Conservation (phyloP, 1,140 invertebrate species). For the Lordiphosa stackelbergi region DNA sequence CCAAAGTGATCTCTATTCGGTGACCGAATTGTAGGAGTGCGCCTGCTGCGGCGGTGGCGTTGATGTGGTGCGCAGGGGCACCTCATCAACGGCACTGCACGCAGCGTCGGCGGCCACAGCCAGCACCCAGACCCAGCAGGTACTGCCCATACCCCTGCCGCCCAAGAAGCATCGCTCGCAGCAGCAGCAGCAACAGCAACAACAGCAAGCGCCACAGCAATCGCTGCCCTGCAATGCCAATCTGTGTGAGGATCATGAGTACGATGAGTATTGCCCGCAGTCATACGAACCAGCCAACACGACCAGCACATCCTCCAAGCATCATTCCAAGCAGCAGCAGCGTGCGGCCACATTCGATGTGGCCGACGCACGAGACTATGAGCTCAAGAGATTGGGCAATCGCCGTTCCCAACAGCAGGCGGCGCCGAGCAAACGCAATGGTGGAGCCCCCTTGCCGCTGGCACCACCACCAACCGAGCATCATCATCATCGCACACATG, state of each 20-base stretch:
- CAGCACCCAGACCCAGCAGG: slow-evolving; percentile 47
- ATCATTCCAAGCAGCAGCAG: slow-evolving; percentile 21
- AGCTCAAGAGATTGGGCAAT: slow-evolving; percentile 68
- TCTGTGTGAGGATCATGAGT: slow-evolving; percentile 70
- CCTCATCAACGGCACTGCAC: slow-evolving; percentile 59
- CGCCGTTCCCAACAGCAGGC: slow-evolving; percentile 67
- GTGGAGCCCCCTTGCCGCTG: slow-evolving; percentile 15
- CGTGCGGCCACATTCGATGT: slow-evolving; percentile 70
- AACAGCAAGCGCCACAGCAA: slow-evolving; percentile 22
- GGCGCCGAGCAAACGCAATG: slow-evolving; percentile 54
- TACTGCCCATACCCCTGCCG: slow-evolving; percentile 57
- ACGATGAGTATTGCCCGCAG: slow-evolving; percentile 71
- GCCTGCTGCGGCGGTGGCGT: slow-evolving; percentile 77
- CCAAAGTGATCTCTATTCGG: slow-evolving; percentile 68
- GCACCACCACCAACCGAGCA: slow-evolving; percentile 16
- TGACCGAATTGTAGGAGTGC: slow-evolving; percentile 77
- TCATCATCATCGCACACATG: slow-evolving; percentile 62
- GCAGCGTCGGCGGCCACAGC: slow-evolving; percentile 53
- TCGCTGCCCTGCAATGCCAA: slow-evolving; percentile 56
- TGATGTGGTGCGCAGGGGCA: slow-evolving; percentile 73
- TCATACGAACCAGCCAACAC: slow-evolving; percentile 41
- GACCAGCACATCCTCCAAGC: not conserved
- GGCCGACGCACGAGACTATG: slow-evolving; percentile 69
- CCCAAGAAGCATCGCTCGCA: slow-evolving; percentile 69
- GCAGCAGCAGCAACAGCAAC: slow-evolving; percentile 25